Base-by-base conservation (phyloP, 2,888 invertebrate genomes). In the Branchipolynoe longqiensis region DNA sequence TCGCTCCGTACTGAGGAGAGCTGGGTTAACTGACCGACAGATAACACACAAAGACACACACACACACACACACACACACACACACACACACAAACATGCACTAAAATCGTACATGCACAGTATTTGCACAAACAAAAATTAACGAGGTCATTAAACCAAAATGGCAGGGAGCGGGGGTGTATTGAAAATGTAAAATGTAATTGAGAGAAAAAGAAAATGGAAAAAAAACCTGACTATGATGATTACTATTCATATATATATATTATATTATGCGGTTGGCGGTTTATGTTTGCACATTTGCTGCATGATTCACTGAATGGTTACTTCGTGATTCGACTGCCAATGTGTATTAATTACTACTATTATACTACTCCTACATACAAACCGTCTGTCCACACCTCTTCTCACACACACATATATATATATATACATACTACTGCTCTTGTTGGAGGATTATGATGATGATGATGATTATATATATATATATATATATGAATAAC, bases 1-100 rank as follows among this genome's bases (percentile, higher is more conserved):
- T 84, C 31, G 74, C 84, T 74, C 84, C 84, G 25, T 84, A 84
- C 36, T 84, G 59, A 73, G 38, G 12, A n/a, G n/a, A n/a, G n/a
- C n/a, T n/a, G n/a, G n/a, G n/a, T n/a, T n/a, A n/a, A n/a, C n/a
- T 14, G 18, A n/a, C 14, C 12, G 14, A 18, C 18, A 18, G 14
- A 54, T 12, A 54, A 12, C 18, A 18, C n/a, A n/a, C n/a, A 25
- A 62, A 25, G n/a, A 62, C 12, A 62, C n/a, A 62, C n/a, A 62
- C 12, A n/a, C n/a, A n/a, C 6, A 8, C 14, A 8, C 6, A n/a
- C 8, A 25, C 8, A 62, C 25, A 18, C n/a, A 62, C 62, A 62
- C 12, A 62, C 25, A 62, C 48, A 48, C 48, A 48, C 8, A 48
- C 8, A 48, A 48, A 48, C 8, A 8, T 12, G 8, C 18, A 48